A percentile compares a stretch with the other conserved stretches of the same genome.
Conservation (phyloP, 92 coral and sea anemone genomes). For the Porites cylindrica region DNA sequence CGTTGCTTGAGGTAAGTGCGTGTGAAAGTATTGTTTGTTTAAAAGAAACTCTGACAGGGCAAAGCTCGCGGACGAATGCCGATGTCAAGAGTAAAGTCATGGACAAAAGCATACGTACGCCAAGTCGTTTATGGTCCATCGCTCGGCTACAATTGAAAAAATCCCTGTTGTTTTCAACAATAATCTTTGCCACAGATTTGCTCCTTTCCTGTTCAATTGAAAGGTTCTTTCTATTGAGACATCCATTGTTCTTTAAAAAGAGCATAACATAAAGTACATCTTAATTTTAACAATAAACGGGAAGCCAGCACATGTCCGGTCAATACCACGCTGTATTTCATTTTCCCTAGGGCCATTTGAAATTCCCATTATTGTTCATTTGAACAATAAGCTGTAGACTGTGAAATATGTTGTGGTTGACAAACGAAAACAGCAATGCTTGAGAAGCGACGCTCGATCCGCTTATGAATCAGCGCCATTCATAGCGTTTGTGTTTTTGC, state of each 20-base stretch:
- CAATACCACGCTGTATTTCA: neutral
- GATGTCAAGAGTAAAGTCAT: neutral
- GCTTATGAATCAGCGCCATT: neutral
- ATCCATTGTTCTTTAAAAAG: conserved; percentile 8
- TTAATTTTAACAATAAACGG: neutral
- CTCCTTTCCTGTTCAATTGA: neutral
- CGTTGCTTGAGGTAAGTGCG: conserved; percentile 6
- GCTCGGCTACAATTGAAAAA: neutral
- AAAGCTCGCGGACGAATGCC: neutral
- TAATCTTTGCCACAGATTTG: neutral
- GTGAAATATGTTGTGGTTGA: conserved; percentile 22
- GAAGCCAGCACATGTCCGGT: neutral
- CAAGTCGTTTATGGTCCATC: neutral
- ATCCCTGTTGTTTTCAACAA: neutral
- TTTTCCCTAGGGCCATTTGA: conserved; percentile 10
- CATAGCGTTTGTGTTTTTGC: neutral
- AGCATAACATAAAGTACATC: conserved; percentile 9
- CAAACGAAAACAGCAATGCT: conserved; percentile 8
- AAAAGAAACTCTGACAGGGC: neutral
- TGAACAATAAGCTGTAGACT: conserved; percentile 14
- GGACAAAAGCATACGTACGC: neutral
- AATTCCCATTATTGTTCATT: neutral
- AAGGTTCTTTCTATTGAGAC: conserved; percentile 15
- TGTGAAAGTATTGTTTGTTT: neutral
- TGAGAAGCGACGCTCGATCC: conserved; percentile 1